Base-by-base conservation (phyloP, 2,797 vertebrate species). In the Corythornis leucogaster region DNA sequence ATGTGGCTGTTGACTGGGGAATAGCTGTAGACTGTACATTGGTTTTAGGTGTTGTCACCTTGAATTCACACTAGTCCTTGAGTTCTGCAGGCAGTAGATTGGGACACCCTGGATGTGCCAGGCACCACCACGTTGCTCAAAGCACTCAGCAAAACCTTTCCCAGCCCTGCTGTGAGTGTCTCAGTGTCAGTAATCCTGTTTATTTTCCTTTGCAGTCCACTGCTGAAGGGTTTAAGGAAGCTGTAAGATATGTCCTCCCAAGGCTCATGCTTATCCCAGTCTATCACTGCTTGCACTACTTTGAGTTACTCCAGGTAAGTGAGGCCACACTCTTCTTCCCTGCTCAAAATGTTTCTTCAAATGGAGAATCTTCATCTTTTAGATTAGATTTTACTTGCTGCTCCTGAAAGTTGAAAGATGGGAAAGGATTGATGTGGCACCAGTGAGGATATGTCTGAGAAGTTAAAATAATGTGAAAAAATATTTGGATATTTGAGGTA, bases 231-330 rank as follows among this genome's bases (percentile, higher is more conserved):
- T 99, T 99, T 96, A 99, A 99, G 95, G 99, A 99, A 95, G 99
- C 99, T 8, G 99, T 99, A 6, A 98, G 98, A 95, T 99, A 99
- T 2, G 98, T 99, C 81, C 98, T 99, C 63, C 99, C 99, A 20
- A 98, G 99, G 92, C 98, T 99, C 89, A 99, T 99, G 98, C 98
- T 99, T 95, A 98, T 99, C 95, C 99, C 99, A 18, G 99, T 99
- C 63, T 99, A 99, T 95, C 99, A 99, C 93, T 99, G 99, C 96
- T 98, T 99, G 98, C 99, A 99, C 97, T 99, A 99, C 97, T 99
- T 99, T 94, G 99, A 99, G 90, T 97, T 99, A 74, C 98, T 99
- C 35, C 99, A 99, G 99, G 99, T 99, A 98, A 97, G 8, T 22
- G 54, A 51, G 81, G n/a, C 70, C 59, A 66, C 31, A 1, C 55